Conservation (phyloP, 2,888 invertebrate species). For the Globia sparganii region DNA sequence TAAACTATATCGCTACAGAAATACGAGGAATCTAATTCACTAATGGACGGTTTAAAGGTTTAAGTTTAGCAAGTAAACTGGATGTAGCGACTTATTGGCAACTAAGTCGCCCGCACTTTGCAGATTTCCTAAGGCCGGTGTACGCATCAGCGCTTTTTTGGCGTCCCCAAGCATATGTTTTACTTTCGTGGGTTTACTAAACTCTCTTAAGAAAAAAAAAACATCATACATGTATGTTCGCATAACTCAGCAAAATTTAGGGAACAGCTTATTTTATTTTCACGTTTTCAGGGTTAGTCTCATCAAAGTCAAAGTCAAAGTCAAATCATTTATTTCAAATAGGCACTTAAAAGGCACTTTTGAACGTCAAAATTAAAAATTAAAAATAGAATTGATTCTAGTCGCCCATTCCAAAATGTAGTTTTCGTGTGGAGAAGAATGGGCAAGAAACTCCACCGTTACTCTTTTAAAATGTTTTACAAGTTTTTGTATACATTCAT, state of each 20-base stretch:
- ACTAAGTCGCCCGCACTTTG: conserved; percentile 5
- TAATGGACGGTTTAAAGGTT: conserved; percentile 36
- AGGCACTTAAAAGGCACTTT: too few relatives aligned
- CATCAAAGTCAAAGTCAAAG: too few relatives aligned
- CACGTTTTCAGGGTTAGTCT: too few relatives aligned
- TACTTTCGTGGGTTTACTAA: background rate
- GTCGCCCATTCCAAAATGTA: too few relatives aligned
- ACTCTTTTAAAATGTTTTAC: too few relatives aligned
- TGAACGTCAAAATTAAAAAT: too few relatives aligned
- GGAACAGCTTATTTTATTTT: background rate
- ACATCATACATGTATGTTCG: background rate
- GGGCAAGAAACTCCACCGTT: too few relatives aligned
- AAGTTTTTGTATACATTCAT: too few relatives aligned
- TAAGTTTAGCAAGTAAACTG: conserved; percentile 21
- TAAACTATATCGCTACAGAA: background rate
- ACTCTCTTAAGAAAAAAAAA: too few relatives aligned
- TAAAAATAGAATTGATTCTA: too few relatives aligned
- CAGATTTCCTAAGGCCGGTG: background rate
- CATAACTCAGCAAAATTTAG: background rate
- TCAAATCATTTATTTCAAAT: too few relatives aligned
- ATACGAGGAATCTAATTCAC: conserved; percentile 33
- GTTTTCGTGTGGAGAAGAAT: too few relatives aligned
- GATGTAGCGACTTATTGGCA: conserved; percentile 10
- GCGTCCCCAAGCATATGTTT: background rate
- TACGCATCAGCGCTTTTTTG: background rate